Evolutionary conservation across 2,888 invertebrate genomes (phyloP).

Genomic region (Liposcelis brunnea): DNA sequence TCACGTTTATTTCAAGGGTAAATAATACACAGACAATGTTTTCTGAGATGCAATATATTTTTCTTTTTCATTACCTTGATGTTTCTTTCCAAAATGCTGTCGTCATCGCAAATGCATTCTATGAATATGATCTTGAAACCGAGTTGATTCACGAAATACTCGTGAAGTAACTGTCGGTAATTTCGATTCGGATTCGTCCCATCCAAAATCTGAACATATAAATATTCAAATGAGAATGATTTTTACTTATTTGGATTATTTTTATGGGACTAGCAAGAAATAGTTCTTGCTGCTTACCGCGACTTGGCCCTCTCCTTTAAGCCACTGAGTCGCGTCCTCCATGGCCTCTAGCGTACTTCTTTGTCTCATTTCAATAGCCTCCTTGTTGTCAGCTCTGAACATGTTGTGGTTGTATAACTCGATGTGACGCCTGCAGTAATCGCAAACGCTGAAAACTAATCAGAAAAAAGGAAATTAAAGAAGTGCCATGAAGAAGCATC

Average conservation of each 20-base stretch:
- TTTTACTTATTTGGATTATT: not conserved
- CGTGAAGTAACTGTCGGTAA: constrained; percentile 58
- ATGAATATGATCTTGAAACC: constrained; percentile 79
- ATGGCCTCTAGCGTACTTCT: constrained; percentile 71
- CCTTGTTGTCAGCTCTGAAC: constrained; percentile 68
- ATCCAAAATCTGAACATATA: constrained; percentile 56
- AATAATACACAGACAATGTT: too few relatives aligned
- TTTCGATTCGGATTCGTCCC: constrained; percentile 78
- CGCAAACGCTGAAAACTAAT: constrained; percentile 82
- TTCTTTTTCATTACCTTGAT: constrained; percentile 39
- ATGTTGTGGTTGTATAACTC: constrained; percentile 73
- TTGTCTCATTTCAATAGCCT: constrained; percentile 63
- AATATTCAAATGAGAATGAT: not conserved
- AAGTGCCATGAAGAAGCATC: too few relatives aligned
- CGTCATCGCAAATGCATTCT: constrained; percentile 79
- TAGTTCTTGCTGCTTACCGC: constrained; percentile 41
- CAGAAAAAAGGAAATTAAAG: constrained; percentile 15
- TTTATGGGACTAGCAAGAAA: constrained; percentile 1
- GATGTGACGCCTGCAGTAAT: constrained; percentile 70
- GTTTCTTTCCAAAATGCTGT: constrained; percentile 48
- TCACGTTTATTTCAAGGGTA: not conserved
- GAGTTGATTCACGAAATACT: constrained; percentile 50
- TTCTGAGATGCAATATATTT: constrained; percentile 25
- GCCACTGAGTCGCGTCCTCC: constrained; percentile 70
- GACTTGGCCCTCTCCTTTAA: constrained; percentile 57